Evolutionary conservation across 2,797 vertebrate species (phyloP), one percentile per base, ranked within the genome.

Genomic region (Thamnophis elegans): DNA sequence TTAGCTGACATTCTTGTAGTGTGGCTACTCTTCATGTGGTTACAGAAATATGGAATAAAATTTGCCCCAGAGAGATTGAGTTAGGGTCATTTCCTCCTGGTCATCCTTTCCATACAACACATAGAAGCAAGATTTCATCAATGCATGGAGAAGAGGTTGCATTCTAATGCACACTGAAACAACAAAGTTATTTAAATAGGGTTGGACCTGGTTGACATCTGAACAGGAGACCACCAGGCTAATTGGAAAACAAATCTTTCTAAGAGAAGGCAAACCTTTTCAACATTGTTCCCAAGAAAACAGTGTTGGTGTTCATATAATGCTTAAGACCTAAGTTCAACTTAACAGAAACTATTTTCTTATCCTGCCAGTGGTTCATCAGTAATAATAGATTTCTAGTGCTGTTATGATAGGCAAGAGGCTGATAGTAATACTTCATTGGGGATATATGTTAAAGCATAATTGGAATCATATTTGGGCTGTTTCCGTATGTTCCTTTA

Each of bases 401-500:
- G 18, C 55, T 78, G 26, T n/a, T 88, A 32, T 58, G 60, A 32
- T 59, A 86, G 36, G 25, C 62, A 47, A 87, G 54, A 54, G 85
- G 42, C 42, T 54, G 56, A 93, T 22, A 85, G 32, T 87, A 73
- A 4, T n/a, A 53, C 22, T 28, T 94, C 93, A 59, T 92, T 92
- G 91, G 94, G 73, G 82, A 73, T 85, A 94, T 91, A 82, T 92
- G 96, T 96, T 95, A 96, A 95, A 95, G 95, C 82, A 88, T 92
- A 18, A 28, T 89, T 93, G 10, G 94, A 93, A 95, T 95, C 65
- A 78, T 92, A 94, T 94, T 94, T 91, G 28, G 68, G 55, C 85
- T 92, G 89, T 95, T 96, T 94, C 94, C 59, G 92, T 95, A 95
- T 94, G 94, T 95, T 95, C 94, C 92, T 9, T 95, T 92, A 95